Conservation (phyloP, 2,113 vertebrate species). For the Equus przewalskii region DNA sequence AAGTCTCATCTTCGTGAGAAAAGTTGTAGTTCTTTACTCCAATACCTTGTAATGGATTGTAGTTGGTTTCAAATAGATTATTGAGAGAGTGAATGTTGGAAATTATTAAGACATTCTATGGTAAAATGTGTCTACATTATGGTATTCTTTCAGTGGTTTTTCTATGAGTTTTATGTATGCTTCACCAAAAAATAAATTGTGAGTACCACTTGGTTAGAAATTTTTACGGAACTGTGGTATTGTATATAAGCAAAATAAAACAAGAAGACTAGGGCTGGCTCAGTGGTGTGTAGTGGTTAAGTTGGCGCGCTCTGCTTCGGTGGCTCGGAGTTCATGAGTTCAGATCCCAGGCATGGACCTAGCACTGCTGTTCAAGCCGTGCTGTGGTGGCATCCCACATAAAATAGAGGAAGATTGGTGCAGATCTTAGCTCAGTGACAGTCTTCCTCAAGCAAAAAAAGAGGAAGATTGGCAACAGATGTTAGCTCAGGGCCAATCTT, state of each 20-base stretch:
- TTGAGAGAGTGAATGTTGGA: not conserved
- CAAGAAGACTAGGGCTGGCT: not conserved
- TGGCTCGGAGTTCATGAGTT: too few species aligned
- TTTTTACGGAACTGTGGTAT: constrained; percentile 16
- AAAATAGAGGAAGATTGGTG: too few species aligned
- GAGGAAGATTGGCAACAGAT: too few species aligned
- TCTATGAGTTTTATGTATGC: constrained; percentile 19
- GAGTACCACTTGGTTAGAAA: constrained; percentile 36
- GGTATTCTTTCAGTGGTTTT: constrained; percentile 41
- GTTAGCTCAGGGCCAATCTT: too few species aligned
- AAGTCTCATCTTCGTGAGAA: constrained; percentile 45
- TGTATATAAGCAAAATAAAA: not conserved
- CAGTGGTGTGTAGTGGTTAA: too few species aligned
- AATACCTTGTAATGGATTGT: not conserved
- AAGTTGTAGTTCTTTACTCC: constrained; percentile 51
- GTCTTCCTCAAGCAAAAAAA: too few species aligned
- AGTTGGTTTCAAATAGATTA: constrained; percentile 26
- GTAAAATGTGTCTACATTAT: not conserved
- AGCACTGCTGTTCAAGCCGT: too few species aligned
- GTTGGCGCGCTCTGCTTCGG: too few species aligned
- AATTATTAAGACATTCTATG: not conserved
- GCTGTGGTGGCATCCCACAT: too few species aligned
- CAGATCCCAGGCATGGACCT: too few species aligned
- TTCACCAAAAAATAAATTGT: constrained; percentile 48
- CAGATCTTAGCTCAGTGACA: too few species aligned